Evolutionary conservation across 1,140 invertebrate species (phyloP).

Genomic region (Scylla paramamosain): DNA sequence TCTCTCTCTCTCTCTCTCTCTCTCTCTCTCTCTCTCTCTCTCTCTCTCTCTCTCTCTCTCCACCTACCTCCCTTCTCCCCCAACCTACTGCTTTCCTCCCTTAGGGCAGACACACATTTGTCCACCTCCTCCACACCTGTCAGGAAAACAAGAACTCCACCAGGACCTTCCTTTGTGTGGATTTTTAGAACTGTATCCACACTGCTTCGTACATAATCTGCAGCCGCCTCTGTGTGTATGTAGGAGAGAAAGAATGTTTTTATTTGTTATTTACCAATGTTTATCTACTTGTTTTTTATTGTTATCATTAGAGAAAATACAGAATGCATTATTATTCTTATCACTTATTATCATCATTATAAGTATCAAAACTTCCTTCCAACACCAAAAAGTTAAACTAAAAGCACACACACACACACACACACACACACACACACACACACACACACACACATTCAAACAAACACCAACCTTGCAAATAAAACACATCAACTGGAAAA

Average conservation of each 20-base stretch:
- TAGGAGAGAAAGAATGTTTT: too few species aligned
- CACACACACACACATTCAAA: too few species aligned
- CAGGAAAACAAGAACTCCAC: slow-evolving; percentile 96
- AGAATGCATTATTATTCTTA: background rate
- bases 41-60: too few species aligned
- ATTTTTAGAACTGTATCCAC: slow-evolving; percentile 95
- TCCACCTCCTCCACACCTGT: slow-evolving; percentile 97
- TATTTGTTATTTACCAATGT: too few species aligned
- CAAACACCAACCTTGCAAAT: slow-evolving; percentile 81
- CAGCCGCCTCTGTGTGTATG: slow-evolving; percentile 87
- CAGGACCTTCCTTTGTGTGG: slow-evolving; percentile 89
- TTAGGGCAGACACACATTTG: slow-evolving; percentile 83
- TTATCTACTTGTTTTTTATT: too few species aligned
- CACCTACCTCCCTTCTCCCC: too few species aligned
- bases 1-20: too few species aligned
- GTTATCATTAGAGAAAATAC: background rate
- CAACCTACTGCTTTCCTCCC: too few species aligned
- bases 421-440: too few species aligned
- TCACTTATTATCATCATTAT: background rate
- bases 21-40: too few species aligned
- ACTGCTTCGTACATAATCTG: slow-evolving; percentile 93
- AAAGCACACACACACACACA: too few species aligned
- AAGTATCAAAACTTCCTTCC: background rate
- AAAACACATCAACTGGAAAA: slow-evolving; percentile 93
- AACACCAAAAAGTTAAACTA: background rate